A percentile compares a stretch with the other conserved stretches of the same genome.
phyloP scores from a whole-genome alignment of 2,888 invertebrate species.

The Nephrotoma appendiculata region DNA sequence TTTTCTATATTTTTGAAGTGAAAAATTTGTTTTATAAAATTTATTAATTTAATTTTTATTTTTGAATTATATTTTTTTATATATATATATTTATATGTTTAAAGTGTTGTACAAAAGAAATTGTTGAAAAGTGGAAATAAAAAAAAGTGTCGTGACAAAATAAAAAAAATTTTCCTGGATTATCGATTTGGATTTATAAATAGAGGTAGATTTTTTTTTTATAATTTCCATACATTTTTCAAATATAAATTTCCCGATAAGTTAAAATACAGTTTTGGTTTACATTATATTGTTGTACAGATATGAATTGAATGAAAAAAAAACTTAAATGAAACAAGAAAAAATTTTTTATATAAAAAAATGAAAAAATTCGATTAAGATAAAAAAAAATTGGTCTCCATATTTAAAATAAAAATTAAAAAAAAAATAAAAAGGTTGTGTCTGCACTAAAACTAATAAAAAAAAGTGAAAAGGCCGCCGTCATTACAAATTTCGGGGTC shows the following conservation, averaged over 20 bases:
- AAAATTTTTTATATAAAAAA: background rate
- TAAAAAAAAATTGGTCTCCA: slow-evolving; percentile 1
- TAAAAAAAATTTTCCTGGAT: background rate
- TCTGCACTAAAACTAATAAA: background rate
- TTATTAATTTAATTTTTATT: background rate
- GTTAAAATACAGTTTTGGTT: background rate
- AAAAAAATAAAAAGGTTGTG: background rate
- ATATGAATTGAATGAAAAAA: background rate
- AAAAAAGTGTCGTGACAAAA: background rate
- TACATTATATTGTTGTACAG: background rate
- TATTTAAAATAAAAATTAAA: background rate
- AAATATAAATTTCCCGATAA: background rate
- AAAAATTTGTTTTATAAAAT: background rate
- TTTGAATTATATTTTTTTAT: background rate
- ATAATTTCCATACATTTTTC: background rate
- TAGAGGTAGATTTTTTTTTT: slow-evolving; percentile 5
- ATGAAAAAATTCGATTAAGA: background rate
- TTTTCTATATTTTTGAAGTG: background rate
- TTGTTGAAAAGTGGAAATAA: background rate
- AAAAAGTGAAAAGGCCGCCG: background rate
- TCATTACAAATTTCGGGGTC: background rate
- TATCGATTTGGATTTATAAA: slow-evolving; percentile 3
- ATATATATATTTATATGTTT: background rate
- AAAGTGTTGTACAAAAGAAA: background rate
- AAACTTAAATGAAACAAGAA: background rate